phyloP scores from a whole-genome alignment of 2,797 vertebrate species.

The Lithobates pipiens region DNA sequence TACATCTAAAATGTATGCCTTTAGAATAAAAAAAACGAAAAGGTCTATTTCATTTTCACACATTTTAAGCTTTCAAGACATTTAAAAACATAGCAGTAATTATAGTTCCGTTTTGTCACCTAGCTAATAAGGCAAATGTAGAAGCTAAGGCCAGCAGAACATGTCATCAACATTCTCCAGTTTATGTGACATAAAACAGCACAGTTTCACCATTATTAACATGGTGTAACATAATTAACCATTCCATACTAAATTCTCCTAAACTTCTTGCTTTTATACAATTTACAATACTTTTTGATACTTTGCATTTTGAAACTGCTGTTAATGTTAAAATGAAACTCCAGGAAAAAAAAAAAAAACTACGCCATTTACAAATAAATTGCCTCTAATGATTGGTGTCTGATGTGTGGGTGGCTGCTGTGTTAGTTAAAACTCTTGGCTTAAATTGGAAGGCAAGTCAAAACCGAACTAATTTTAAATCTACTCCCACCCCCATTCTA shows the following conservation, averaged over 20 bases:
- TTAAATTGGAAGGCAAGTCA: too few relatives aligned
- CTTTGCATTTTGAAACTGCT: too few relatives aligned
- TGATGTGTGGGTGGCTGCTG: too few relatives aligned
- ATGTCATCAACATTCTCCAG: constrained; percentile 26
- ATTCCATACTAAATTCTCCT: background rate
- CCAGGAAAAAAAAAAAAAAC: too few relatives aligned
- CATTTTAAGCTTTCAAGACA: constrained; percentile 34
- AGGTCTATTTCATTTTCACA: constrained; percentile 51
- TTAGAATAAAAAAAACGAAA: constrained; percentile 61
- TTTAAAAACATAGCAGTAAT: constrained; percentile 40
- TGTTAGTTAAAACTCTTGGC: too few relatives aligned
- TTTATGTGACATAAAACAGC: constrained; percentile 29
- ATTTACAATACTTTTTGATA: too few relatives aligned
- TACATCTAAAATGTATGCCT: constrained; percentile 60
- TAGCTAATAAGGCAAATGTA: constrained; percentile 26
- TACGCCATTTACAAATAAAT: too few relatives aligned
- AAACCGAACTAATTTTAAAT: too few relatives aligned
- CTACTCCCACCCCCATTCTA: too few relatives aligned
- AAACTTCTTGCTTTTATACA: background rate
- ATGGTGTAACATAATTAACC: background rate
- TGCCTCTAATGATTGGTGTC: too few relatives aligned
- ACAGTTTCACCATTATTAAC: background rate
- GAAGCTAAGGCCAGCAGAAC: background rate
- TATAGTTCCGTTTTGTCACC: constrained; percentile 15
- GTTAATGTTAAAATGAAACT: too few relatives aligned